phyloP scores from a whole-genome alignment of 2,888 invertebrate species.

The Marronus borbonicus region DNA sequence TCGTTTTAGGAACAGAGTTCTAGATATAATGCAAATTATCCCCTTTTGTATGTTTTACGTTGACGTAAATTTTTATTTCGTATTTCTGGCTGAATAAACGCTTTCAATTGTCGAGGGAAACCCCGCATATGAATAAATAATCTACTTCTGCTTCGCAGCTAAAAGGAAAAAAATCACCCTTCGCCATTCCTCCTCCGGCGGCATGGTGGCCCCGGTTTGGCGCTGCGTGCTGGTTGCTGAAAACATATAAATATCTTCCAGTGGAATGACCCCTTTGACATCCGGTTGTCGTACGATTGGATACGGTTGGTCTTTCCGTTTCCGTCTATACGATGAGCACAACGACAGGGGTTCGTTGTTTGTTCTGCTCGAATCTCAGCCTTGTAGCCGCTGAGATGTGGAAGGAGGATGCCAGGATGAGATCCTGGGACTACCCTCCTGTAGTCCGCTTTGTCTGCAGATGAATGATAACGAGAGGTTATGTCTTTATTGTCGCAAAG shows the following conservation, averaged over 20 bases:
- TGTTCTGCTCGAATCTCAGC: slow-evolving; percentile 59
- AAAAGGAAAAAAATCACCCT: slow-evolving; percentile 64
- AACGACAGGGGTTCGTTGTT: slow-evolving; percentile 60
- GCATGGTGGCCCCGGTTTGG: neutral
- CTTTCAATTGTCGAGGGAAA: slow-evolving; percentile 51
- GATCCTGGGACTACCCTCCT: slow-evolving; percentile 56
- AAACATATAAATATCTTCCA: slow-evolving; percentile 69
- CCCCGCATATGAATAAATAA: slow-evolving; percentile 64
- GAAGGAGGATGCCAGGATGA: neutral
- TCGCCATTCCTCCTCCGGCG: slow-evolving; percentile 44
- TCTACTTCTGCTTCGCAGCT: slow-evolving; percentile 60
- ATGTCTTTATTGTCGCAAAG: slow-evolving; percentile 66
- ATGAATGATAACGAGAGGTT: slow-evolving; percentile 67
- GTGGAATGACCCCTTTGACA: slow-evolving; percentile 68
- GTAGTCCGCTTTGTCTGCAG: slow-evolving; percentile 61
- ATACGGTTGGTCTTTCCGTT: slow-evolving; percentile 64
- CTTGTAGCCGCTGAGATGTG: neutral
- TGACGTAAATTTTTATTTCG: slow-evolving; percentile 52
- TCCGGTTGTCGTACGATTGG: slow-evolving; percentile 66
- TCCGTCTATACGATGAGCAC: slow-evolving; percentile 60
- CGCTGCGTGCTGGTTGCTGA: slow-evolving; percentile 59
- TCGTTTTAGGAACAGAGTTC: neutral
- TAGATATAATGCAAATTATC: slow-evolving; percentile 39
- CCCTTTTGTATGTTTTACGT: slow-evolving; percentile 39
- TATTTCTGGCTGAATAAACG: slow-evolving; percentile 55